These are phyloP conservation scores for Caenorhabditis uteleia DNA, from an alignment of 2,888 invertebrate species.

Conservation along the genomic window DNA sequence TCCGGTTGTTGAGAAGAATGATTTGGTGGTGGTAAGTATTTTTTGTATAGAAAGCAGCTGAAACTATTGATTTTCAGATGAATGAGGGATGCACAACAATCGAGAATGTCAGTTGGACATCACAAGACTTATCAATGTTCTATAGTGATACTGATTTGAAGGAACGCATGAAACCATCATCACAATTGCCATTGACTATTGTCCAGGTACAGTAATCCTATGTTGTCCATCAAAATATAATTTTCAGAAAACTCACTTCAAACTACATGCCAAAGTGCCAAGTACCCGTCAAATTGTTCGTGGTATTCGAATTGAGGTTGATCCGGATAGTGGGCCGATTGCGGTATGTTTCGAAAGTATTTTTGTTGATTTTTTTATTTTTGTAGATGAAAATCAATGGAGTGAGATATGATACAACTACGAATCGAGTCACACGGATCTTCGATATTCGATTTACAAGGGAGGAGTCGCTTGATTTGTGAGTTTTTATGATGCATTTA, in stretches of 20 bases:
- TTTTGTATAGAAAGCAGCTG: neutral
- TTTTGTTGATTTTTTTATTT: no score
- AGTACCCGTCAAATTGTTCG: conserved; percentile 3
- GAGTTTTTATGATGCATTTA: neutral
- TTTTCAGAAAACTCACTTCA: no score
- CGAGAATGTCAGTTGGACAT: conserved; percentile 27
- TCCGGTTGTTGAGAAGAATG: conserved; percentile 6
- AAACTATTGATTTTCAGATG: conserved; percentile 12
- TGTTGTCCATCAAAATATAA: no score
- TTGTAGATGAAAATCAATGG: no score
- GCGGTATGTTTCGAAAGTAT: neutral
- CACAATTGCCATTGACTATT: conserved; percentile 4
- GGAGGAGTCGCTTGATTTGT: conserved; percentile 18
- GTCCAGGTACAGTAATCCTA: conserved; percentile 2
- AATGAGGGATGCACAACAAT: conserved; percentile 33
- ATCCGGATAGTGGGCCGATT: neutral
- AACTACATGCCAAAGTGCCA: neutral
- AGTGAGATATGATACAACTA: no score
- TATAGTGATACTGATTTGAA: conserved; percentile 42
- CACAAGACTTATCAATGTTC: conserved; percentile 27
- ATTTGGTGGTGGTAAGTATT: conserved; percentile 25
- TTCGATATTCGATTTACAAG: conserved; percentile 37
- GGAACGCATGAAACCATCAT: conserved; percentile 14
- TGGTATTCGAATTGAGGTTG: neutral
- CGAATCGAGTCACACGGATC: conserved; percentile 4